Conservation (phyloP, 2,888 invertebrate species). For the Laspeyria flexula region DNA sequence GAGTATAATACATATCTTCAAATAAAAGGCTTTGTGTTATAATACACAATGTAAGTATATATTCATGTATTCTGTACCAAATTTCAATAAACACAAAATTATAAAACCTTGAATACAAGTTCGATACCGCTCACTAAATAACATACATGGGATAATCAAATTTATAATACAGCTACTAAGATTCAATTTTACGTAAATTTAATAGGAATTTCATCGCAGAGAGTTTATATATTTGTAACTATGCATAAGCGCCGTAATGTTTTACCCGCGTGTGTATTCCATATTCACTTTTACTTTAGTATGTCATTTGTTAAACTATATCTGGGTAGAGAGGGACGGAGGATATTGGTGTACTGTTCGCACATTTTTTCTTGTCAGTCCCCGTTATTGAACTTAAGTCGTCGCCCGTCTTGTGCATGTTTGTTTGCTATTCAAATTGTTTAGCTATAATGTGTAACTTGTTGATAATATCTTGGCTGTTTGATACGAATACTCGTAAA, state of each 20-base stretch:
- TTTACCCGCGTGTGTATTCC: conserved; percentile 4
- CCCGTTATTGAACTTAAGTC: not conserved
- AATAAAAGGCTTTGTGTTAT: too few species aligned
- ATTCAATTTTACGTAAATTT: not conserved
- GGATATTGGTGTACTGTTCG: conserved; percentile 6
- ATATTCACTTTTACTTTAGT: conserved; percentile 18
- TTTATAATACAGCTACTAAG: not conserved
- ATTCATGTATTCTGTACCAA: not conserved
- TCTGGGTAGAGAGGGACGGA: conserved; percentile 3
- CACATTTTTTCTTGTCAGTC: conserved; percentile 8
- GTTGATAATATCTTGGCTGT: not conserved
- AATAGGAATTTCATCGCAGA: not conserved
- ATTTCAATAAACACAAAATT: not conserved
- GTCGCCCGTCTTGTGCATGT: not conserved
- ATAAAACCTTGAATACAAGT: not conserved
- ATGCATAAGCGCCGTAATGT: not conserved
- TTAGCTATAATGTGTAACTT: not conserved
- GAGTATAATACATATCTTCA: too few species aligned
- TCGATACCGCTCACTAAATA: not conserved
- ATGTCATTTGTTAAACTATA: conserved; percentile 17
- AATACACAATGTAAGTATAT: too few species aligned
- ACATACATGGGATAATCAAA: not conserved
- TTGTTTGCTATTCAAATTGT: conserved; percentile 6
- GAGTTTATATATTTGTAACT: not conserved
- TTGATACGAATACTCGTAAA: not conserved